Conservation (phyloP, 2,113 vertebrate genomes). For the Calyptommatus sinebrachiatus region DNA sequence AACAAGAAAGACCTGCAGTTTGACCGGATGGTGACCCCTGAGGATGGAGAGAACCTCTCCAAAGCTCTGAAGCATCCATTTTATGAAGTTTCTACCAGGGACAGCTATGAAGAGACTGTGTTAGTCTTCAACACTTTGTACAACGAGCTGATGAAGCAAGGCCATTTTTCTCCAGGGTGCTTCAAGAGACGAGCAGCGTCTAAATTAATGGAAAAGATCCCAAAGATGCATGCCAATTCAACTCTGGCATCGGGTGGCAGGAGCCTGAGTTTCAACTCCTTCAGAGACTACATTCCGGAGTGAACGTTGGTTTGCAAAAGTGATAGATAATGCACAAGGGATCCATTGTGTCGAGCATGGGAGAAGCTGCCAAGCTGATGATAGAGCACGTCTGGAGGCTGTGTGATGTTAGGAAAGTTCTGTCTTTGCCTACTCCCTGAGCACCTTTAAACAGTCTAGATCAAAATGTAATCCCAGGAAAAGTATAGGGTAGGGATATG, state of each 20-base stretch:
- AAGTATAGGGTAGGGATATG: neutral
- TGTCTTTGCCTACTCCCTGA: neutral
- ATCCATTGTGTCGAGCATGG: neutral
- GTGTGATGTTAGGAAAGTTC: neutral
- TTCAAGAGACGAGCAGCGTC: constrained; percentile 73
- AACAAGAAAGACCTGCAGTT: constrained; percentile 81
- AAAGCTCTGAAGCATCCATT: constrained; percentile 74
- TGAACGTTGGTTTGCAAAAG: constrained; percentile 23
- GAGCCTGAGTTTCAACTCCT: constrained; percentile 74
- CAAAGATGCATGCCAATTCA: constrained; percentile 73
- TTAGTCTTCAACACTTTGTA: constrained; percentile 69
- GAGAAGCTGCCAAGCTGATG: neutral
- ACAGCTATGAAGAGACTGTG: constrained; percentile 76
- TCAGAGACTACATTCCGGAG: constrained; percentile 72
- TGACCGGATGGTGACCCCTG: constrained; percentile 75
- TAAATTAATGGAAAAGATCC: constrained; percentile 79
- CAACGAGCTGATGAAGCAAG: constrained; percentile 68
- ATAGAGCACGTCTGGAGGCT: neutral
- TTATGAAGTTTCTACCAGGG: constrained; percentile 75
- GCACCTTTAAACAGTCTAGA: neutral
- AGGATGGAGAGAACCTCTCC: constrained; percentile 71
- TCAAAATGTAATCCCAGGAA: neutral
- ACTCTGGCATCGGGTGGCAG: constrained; percentile 48
- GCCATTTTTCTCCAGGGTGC: constrained; percentile 66
- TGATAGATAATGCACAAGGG: neutral